Base-by-base conservation (phyloP, 2,888 invertebrate genomes). In the Pristionchus exspectatus region DNA sequence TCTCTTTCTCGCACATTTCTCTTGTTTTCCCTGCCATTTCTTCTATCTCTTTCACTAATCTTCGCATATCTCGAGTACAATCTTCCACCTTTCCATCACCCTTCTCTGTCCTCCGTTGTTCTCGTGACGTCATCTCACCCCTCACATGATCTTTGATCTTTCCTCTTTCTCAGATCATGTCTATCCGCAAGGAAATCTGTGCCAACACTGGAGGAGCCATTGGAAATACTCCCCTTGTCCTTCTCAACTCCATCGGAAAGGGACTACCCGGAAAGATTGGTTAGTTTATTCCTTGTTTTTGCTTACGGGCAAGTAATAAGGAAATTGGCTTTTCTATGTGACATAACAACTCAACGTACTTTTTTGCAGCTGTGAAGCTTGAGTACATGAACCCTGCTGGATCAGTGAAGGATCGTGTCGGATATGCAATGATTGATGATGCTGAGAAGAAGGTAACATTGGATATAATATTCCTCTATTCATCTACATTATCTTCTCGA, bases 361-460 rank as follows among this genome's bases (percentile, higher is more conserved):
- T 30, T 4, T 16, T 88, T 88, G 9, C 66, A 88, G 88, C 88
- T 9, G 88, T 88, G 27, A 88, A 88, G 66, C 63, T 88, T 7
- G 88, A 88, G 50, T 88, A 88, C 88, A 88, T 81, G 88, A 88
- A 88, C 50, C 88, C 88, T 21, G 77, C 88, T n/a, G 77, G 88
- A 16, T 88, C 88, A 54, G 88, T 88, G 27, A 88, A 88, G 66
- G 88, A 88, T 27, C 63, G 88, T 12, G 88, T 81, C 24, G 88
- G 88, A 88, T 81, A 24, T 66, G 63, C 30, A 18, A 88, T 88
- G 88, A 88, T 88, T 24, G 81, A 81, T 5, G 88, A 77, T 66
- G 88, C 88, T 30, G 88, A 88, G 87, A 72, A 88, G 87, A 88
- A 56, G 87, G 87, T 88, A 81, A 16, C 16, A 10, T 14, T 9